phyloP scores from a whole-genome alignment of 2,888 invertebrate genomes.

The Drosophila hamatofila region DNA sequence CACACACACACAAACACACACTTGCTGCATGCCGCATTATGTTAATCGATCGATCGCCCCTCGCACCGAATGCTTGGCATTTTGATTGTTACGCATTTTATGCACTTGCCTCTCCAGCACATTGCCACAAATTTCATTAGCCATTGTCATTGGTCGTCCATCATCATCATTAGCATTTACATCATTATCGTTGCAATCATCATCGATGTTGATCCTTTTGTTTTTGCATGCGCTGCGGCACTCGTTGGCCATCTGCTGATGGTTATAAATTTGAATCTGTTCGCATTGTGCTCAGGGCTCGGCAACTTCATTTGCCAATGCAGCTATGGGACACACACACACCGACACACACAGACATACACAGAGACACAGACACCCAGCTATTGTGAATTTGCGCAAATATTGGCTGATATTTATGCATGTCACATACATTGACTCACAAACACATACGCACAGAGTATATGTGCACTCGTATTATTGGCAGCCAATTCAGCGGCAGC shows the following conservation, averaged over 20 bases:
- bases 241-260: constrained; percentile 49
- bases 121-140: constrained; percentile 63
- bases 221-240: constrained; percentile 47
- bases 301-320: constrained; percentile 50
- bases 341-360: constrained; percentile 2
- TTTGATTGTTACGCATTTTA: constrained; percentile 62
- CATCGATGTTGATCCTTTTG: constrained; percentile 44
- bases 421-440: constrained; percentile 50
- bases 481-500: constrained; percentile 44
- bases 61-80: constrained; percentile 47
- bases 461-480: constrained; percentile 48
- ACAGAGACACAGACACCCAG: neutral
- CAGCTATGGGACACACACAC: constrained; percentile 36
- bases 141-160: constrained; percentile 52
- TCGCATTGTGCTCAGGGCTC: constrained; percentile 58
- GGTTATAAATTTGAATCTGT: constrained; percentile 58
- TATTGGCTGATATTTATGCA: constrained; percentile 72
- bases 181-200: constrained; percentile 30
- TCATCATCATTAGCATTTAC: constrained; percentile 28
- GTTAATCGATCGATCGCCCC: constrained; percentile 41
- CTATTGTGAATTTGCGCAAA: constrained; percentile 57
- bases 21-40: constrained; percentile 33
- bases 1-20: neutral
- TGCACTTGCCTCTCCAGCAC: constrained; percentile 48
- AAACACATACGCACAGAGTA: constrained; percentile 22